phyloP scores from a whole-genome alignment of 2,888 invertebrate genomes.

The Pinctada fucata region DNA sequence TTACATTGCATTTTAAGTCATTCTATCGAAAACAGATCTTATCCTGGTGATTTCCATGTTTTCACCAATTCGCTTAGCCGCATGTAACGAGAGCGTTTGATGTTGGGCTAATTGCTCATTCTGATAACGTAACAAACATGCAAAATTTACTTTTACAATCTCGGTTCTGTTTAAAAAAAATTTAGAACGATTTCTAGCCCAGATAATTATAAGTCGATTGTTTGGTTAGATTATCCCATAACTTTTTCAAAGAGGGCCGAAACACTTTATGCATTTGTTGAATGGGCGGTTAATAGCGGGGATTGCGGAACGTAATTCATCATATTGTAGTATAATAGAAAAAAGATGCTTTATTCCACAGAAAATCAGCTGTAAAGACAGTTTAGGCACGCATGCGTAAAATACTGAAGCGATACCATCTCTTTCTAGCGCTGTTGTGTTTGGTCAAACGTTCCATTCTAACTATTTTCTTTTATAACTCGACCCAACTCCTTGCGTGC shows the following conservation, averaged over 20 bases:
- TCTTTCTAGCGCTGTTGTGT: background rate
- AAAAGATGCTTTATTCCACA: slow-evolving; percentile 12
- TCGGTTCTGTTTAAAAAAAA: background rate
- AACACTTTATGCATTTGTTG: background rate
- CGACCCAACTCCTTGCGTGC: slow-evolving; percentile 15
- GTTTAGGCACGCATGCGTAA: slow-evolving; percentile 24
- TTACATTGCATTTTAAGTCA: too few species aligned
- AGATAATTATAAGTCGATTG: background rate
- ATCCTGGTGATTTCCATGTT: too few species aligned
- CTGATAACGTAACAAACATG: background rate
- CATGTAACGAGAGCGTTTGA: too few species aligned
- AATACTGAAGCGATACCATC: slow-evolving; percentile 28
- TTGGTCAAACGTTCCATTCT: background rate
- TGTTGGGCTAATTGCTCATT: too few species aligned
- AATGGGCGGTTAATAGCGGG: background rate
- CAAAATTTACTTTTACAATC: background rate
- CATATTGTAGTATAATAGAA: background rate
- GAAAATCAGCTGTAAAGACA: slow-evolving; percentile 17
- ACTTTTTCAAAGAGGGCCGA: background rate
- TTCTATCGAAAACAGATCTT: too few species aligned
- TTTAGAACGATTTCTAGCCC: background rate
- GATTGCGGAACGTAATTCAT: background rate
- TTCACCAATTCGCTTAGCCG: too few species aligned
- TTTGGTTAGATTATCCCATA: background rate
- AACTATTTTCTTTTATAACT: background rate